Percentiles rank a stretch among this genome's conserved stretches.
Evolutionary conservation across 2,113 vertebrate species (phyloP).

Genomic region (Mola mola): DNA sequence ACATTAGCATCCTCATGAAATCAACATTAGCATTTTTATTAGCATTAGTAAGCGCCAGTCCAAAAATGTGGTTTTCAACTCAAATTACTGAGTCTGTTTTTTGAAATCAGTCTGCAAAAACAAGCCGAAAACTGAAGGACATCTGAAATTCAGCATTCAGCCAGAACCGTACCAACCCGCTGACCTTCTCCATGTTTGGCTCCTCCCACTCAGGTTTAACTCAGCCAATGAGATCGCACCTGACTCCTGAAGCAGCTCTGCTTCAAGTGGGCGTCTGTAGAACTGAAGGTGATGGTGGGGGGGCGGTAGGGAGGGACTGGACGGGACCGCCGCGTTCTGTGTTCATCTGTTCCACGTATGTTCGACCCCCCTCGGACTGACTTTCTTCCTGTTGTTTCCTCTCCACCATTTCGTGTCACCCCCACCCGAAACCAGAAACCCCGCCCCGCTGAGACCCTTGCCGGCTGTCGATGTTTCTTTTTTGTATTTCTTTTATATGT

Average conservation of each 20-base stretch:
- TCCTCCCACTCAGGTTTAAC: constrained; percentile 50
- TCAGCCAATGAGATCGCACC: constrained; percentile 36
- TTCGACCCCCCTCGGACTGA: constrained; percentile 33
- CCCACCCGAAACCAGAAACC: constrained; percentile 10
- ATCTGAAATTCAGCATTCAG: background rate
- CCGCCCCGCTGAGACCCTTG: constrained; percentile 26
- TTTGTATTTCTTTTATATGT: constrained; percentile 88
- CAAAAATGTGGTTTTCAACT: no score
- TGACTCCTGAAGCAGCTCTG: constrained; percentile 13
- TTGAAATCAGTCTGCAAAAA: no score
- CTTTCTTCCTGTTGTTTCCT: constrained; percentile 56
- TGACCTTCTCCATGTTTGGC: no score
- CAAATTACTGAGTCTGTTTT: no score
- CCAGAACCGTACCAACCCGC: no score
- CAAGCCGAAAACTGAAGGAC: no score
- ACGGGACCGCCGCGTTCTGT: background rate
- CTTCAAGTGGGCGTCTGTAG: constrained; percentile 21
- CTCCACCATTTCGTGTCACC: constrained; percentile 52
- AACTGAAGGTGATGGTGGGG: constrained; percentile 7
- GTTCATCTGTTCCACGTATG: constrained; percentile 24
- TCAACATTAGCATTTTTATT: no score
- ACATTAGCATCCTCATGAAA: no score
- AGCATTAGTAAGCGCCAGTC: no score
- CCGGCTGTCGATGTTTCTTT: constrained; percentile 78
- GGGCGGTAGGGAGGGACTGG: background rate